Evolutionary conservation across 1,140 invertebrate genomes (phyloP).

Genomic region (Pectinophora gossypiella): DNA sequence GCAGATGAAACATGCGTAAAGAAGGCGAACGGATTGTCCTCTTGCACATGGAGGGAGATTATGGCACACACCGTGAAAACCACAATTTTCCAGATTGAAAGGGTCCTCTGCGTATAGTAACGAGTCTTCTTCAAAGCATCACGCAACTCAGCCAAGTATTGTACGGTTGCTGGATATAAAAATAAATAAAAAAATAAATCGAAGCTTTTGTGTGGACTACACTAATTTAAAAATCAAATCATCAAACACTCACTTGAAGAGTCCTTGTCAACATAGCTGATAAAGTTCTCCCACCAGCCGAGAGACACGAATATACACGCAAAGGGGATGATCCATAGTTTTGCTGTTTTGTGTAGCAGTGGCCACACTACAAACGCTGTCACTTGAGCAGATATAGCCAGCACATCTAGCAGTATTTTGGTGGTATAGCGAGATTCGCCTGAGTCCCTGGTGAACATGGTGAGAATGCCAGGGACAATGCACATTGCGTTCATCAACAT

Average conservation of each 20-base stretch:
- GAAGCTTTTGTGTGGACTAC: not conserved
- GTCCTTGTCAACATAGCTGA: constrained; percentile 72
- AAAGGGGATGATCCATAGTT: constrained; percentile 88
- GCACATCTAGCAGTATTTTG: constrained; percentile 86
- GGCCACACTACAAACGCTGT: constrained; percentile 95
- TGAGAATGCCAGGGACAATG: constrained; percentile 84
- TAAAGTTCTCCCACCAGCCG: constrained; percentile 98
- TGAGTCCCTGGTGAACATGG: constrained; percentile 84
- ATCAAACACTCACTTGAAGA: constrained; percentile 31
- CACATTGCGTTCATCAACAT: constrained; percentile 96
- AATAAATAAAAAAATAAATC: constrained; percentile 8
- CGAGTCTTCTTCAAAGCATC: constrained; percentile 84
- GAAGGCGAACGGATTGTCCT: constrained; percentile 83
- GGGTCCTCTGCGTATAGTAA: constrained; percentile 91
- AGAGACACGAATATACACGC: constrained; percentile 90
- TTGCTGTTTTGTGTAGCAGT: constrained; percentile 79
- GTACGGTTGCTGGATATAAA: constrained; percentile 24
- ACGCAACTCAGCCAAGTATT: constrained; percentile 78
- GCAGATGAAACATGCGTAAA: constrained; percentile 82
- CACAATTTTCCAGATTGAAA: constrained; percentile 91
- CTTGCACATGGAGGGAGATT: constrained; percentile 81
- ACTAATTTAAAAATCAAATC: not conserved
- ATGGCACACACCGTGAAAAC: constrained; percentile 85
- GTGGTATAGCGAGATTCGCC: constrained; percentile 83
- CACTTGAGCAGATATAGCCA: constrained; percentile 88